Percentiles rank a stretch among this genome's conserved stretches.
Evolutionary conservation across 2,888 invertebrate species (phyloP).

Genomic region (Elegia similella): DNA sequence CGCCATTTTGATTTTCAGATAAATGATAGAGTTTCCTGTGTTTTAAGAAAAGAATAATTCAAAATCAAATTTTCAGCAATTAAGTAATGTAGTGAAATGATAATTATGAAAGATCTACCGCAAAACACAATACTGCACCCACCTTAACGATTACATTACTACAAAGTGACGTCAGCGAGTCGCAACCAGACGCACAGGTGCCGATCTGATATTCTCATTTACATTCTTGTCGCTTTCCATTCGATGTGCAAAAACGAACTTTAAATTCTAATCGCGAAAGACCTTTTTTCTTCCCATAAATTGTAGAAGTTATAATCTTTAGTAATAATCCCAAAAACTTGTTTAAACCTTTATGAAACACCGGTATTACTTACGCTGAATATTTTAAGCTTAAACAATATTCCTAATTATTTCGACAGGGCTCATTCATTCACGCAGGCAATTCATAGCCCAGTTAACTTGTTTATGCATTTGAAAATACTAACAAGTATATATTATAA

Average conservation of each 20-base stretch:
- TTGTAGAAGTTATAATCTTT: conserved; percentile 18
- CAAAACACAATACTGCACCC: neutral
- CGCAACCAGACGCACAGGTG: conserved; percentile 69
- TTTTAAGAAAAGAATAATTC: too few relatives aligned
- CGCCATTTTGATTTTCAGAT: too few relatives aligned
- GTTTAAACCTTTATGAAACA: conserved; percentile 3
- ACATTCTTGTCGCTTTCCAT: conserved; percentile 48
- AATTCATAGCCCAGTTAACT: neutral
- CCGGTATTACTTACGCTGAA: neutral
- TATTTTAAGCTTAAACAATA: neutral
- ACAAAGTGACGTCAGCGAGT: conserved; percentile 56
- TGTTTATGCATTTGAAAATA: too few relatives aligned
- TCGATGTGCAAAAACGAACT: conserved; percentile 32
- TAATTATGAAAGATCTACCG: too few relatives aligned
- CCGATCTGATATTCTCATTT: conserved; percentile 59
- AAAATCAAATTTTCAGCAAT: too few relatives aligned
- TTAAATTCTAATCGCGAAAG: conserved; percentile 26
- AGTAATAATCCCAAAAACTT: conserved; percentile 22
- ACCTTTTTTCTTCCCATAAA: neutral
- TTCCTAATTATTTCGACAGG: neutral
- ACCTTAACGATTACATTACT: conserved; percentile 38
- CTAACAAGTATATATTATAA: too few relatives aligned
- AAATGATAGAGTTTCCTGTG: too few relatives aligned
- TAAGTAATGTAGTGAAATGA: too few relatives aligned
- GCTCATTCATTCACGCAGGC: conserved; percentile 3